A percentile compares a stretch with the other conserved stretches of the same genome.
phyloP scores from a whole-genome alignment of 2,888 invertebrate genomes.

The Eupithecia inturbata region DNA sequence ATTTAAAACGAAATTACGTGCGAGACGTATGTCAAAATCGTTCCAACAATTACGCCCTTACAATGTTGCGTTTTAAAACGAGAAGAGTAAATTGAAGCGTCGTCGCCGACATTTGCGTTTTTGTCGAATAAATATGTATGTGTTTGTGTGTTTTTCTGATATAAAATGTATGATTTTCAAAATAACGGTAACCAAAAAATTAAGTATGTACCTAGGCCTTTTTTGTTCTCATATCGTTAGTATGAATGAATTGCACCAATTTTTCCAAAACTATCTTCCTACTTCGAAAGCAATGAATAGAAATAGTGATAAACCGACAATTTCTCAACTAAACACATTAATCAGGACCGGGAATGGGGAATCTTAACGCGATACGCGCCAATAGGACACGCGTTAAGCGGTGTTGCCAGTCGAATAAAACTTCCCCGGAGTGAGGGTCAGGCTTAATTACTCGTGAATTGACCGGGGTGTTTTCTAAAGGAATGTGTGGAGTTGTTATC shows the following conservation, averaged over 20 bases:
- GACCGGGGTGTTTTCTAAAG: constrained; percentile 73
- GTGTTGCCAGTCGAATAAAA: constrained; percentile 78
- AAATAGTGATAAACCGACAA: constrained; percentile 28
- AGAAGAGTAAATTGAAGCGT: constrained; percentile 33
- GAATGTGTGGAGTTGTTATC: constrained; percentile 51
- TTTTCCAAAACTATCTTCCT: neutral
- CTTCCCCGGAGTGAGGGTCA: constrained; percentile 80
- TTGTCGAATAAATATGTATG: neutral
- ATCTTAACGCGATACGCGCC: constrained; percentile 68
- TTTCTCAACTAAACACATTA: constrained; percentile 58
- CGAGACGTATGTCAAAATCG: constrained; percentile 36
- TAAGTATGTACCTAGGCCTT: neutral
- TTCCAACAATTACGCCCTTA: constrained; percentile 29
- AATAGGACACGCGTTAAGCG: constrained; percentile 72
- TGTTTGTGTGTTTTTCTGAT: neutral
- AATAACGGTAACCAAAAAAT: neutral
- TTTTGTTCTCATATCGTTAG: neutral
- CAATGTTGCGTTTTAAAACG: constrained; percentile 42
- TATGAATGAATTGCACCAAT: neutral
- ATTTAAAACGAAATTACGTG: constrained; percentile 42
- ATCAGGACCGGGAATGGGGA: constrained; percentile 62
- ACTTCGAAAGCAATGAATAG: constrained; percentile 17
- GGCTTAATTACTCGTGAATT: constrained; percentile 84
- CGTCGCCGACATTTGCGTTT: neutral
- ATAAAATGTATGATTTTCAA: neutral